Evolutionary conservation across 2,797 vertebrate species (phyloP).

Genomic region (Spheniscus humboldti): DNA sequence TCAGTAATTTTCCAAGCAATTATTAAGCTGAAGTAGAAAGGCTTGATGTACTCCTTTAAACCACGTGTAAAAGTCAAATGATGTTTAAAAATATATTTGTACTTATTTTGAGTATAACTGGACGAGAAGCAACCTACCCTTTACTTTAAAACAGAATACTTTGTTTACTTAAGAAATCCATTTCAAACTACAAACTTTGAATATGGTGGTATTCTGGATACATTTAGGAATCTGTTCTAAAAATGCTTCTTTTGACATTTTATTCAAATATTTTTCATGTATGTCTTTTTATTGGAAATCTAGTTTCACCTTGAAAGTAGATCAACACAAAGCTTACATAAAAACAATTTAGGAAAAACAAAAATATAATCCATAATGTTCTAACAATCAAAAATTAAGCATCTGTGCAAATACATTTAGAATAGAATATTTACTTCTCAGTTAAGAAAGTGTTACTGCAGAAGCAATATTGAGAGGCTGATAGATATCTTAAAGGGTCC

Average conservation of each 20-base stretch:
- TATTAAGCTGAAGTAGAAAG: neutral
- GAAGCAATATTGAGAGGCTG: neutral
- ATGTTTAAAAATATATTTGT: neutral
- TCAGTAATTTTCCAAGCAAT: neutral
- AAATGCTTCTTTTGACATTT: neutral
- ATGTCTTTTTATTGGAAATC: neutral
- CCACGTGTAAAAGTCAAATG: neutral
- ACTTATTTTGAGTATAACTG: neutral
- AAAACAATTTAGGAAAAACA: neutral
- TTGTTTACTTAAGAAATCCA: neutral
- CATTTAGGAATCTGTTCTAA: neutral
- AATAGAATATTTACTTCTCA: neutral
- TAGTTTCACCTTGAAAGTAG: neutral
- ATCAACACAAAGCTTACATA: neutral
- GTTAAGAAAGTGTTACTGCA: neutral
- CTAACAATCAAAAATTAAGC: neutral
- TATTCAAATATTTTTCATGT: neutral
- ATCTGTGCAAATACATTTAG: neutral
- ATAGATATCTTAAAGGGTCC: neutral
- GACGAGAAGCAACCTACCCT: neutral
- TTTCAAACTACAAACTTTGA: neutral
- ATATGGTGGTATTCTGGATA: neutral
- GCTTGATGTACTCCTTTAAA: neutral
- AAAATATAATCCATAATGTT: neutral
- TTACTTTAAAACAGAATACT: neutral